Conservation (phyloP, 2,888 invertebrate genomes). For the Pemphredon lugubris region DNA sequence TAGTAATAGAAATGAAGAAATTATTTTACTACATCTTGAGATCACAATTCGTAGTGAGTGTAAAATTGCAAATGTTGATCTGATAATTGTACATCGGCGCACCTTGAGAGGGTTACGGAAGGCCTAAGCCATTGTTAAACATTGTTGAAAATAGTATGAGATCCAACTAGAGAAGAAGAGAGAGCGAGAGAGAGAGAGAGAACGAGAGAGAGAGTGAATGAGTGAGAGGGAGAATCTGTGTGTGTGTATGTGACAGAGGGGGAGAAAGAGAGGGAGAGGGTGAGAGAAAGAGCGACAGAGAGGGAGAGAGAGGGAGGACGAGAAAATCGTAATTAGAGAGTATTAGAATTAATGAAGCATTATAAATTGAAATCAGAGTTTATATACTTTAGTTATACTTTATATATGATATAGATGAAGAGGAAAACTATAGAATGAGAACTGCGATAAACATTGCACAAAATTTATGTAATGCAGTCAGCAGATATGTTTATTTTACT, state of each 20-base stretch:
- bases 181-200: slow-evolving; percentile 26
- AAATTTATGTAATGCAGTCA: slow-evolving; percentile 72
- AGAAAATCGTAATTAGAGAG: slow-evolving; percentile 74
- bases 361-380: slow-evolving; percentile 77
- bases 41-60: slow-evolving; percentile 38
- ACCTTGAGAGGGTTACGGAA: slow-evolving; percentile 67
- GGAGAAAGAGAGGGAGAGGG: slow-evolving; percentile 37
- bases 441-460: slow-evolving; percentile 74
- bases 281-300: slow-evolving; percentile 10
- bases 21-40: slow-evolving; percentile 60
- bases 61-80: slow-evolving; percentile 57
- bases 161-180: slow-evolving; percentile 53
- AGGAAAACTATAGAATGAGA: slow-evolving; percentile 64
- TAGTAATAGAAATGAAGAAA: slow-evolving; percentile 33
- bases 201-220: slow-evolving; percentile 41
- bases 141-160: slow-evolving; percentile 75
- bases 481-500: slow-evolving; percentile 68
- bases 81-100: slow-evolving; percentile 72
- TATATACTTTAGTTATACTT: slow-evolving; percentile 78
- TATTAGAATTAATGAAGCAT: slow-evolving; percentile 76
- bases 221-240: slow-evolving; percentile 56
- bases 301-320: slow-evolving; percentile 55
- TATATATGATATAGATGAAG: slow-evolving; percentile 67
- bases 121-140: slow-evolving; percentile 79
- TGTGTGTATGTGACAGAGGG: slow-evolving; percentile 59